Percentiles rank a stretch among this genome's conserved stretches.
Evolutionary conservation across 92 coral and sea anemone genomes (phyloP).

Genomic region (Anthopleura xanthogrammica): DNA sequence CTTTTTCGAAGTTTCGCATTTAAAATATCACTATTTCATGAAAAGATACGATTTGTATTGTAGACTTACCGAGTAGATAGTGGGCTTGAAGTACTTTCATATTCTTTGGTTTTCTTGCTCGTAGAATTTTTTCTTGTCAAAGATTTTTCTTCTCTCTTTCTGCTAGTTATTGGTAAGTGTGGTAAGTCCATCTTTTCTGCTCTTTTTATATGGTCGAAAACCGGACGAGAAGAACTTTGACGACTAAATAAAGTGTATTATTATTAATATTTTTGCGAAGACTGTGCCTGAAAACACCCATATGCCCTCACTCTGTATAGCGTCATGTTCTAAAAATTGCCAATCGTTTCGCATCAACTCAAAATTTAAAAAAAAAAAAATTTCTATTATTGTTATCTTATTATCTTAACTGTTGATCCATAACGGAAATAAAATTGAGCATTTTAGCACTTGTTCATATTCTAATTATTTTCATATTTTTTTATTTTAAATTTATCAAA

Average conservation of each 20-base stretch:
- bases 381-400: background rate
- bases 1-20: no score
- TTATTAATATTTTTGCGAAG: no score
- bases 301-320: no score
- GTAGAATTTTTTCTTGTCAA: background rate
- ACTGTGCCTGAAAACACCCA: no score
- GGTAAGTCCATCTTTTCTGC: background rate
- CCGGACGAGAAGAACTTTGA: background rate
- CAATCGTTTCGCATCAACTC: no score
- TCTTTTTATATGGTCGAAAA: background rate
- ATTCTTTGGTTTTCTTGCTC: background rate
- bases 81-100: background rate
- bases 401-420: background rate
- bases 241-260: no score
- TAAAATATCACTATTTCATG: no score
- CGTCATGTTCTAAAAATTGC: no score
- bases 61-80: background rate
- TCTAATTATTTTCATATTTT: background rate
- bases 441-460: background rate
- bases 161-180: background rate
- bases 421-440: background rate
- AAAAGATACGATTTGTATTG: no score
- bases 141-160: background rate
- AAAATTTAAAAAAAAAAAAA: no score
- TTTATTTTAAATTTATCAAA: background rate